Evolutionary conservation across 2,113 vertebrate species (phyloP).

Genomic region (Synchiropus splendidus): DNA sequence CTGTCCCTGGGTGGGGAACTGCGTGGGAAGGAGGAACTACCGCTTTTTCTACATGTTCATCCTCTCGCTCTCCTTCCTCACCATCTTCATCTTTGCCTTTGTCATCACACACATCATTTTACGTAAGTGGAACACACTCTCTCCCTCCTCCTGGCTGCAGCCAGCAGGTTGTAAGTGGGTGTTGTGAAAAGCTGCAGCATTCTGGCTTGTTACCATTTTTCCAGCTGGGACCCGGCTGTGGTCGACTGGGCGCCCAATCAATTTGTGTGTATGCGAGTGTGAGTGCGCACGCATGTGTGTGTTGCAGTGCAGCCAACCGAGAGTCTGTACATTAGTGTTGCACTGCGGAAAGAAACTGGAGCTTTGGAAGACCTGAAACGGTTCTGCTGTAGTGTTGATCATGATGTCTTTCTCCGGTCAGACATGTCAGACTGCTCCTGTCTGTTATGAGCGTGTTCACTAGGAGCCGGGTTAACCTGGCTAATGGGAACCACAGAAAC

Average conservation of each 20-base stretch:
- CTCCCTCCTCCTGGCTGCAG: slow-evolving; percentile 18
- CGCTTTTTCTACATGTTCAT: slow-evolving; percentile 99
- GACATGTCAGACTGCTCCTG: background rate
- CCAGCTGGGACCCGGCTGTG: slow-evolving; percentile 36
- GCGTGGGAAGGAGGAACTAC: slow-evolving; percentile 99
- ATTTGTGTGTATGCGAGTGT: slow-evolving; percentile 5
- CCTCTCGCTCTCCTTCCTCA: slow-evolving; percentile 98
- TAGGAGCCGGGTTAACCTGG: too few relatives aligned
- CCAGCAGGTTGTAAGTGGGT: slow-evolving; percentile 49
- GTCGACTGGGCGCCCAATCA: slow-evolving; percentile 9
- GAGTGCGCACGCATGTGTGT: slow-evolving; percentile 5
- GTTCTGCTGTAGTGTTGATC: too few relatives aligned
- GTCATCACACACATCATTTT: slow-evolving; percentile 96
- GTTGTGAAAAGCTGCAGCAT: slow-evolving; percentile 34
- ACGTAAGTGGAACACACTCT: slow-evolving; percentile 75
- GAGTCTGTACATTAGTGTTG: too few relatives aligned
- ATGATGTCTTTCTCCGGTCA: too few relatives aligned
- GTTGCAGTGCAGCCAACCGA: slow-evolving; percentile 7
- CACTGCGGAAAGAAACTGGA: slow-evolving; percentile 4
- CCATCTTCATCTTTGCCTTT: slow-evolving; percentile 97
- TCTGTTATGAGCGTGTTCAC: background rate
- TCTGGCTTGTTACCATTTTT: slow-evolving; percentile 38
- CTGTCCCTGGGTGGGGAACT: slow-evolving; percentile 99
- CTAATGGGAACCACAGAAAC: too few relatives aligned
- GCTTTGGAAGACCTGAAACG: slow-evolving; percentile 2